A percentile compares a stretch with the other conserved stretches of the same genome.
These are phyloP conservation scores for Micromussa lordhowensis DNA, from an alignment of 92 coral and sea anemone species.

Conservation along the genomic window DNA sequence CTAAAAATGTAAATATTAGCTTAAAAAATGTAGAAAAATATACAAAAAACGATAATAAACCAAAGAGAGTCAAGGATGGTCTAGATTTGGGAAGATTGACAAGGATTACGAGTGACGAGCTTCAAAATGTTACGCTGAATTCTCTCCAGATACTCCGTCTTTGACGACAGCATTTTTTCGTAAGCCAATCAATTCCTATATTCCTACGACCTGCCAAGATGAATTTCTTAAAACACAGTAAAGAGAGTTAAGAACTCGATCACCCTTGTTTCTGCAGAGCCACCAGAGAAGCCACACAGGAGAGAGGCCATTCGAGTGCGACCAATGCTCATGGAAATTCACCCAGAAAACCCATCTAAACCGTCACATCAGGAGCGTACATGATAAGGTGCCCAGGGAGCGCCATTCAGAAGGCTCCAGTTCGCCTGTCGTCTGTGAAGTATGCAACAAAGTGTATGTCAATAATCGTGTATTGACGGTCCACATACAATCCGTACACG, in stretches of 20 bases:
- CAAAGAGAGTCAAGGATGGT: no score
- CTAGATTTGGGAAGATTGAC: no score
- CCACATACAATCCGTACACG: slow-evolving; percentile 76
- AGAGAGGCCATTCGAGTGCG: slow-evolving; percentile 81
- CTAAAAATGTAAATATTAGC: no score
- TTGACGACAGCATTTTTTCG: neutral
- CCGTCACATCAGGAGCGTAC: slow-evolving; percentile 79
- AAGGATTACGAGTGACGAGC: neutral
- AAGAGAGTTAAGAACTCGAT: neutral
- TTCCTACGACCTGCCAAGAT: neutral
- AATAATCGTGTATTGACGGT: slow-evolving; percentile 75
- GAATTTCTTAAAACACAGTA: neutral
- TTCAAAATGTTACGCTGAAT: neutral
- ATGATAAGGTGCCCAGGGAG: slow-evolving; percentile 48
- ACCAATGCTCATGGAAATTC: slow-evolving; percentile 81
- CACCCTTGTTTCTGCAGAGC: slow-evolving; percentile 47
- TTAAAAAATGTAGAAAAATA: no score
- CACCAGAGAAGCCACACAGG: slow-evolving; percentile 88
- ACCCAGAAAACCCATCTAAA: slow-evolving; percentile 84
- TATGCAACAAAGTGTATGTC: slow-evolving; percentile 78
- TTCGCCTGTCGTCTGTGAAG: slow-evolving; percentile 61
- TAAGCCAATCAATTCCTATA: neutral
- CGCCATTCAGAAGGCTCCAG: slow-evolving; percentile 18
- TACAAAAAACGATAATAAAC: no score
- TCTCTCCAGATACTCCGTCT: neutral